Evolutionary conservation across 2,113 vertebrate species (phyloP).

Genomic region (Rhipidura dahli): DNA sequence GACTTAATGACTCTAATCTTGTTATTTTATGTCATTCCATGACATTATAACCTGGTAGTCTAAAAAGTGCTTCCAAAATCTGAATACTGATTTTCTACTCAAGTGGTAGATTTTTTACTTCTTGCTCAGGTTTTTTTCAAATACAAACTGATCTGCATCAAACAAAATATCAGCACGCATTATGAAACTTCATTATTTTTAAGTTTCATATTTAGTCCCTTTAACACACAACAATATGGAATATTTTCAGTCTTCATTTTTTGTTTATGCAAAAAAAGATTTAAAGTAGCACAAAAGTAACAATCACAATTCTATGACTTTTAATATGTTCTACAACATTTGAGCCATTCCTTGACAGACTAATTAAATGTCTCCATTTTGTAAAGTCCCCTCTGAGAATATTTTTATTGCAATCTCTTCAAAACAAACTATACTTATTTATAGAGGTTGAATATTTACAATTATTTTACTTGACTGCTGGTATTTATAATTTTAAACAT

Average conservation of each 20-base stretch:
- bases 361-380: not conserved
- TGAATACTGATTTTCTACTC: not conserved
- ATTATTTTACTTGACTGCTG: not conserved
- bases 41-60: not conserved
- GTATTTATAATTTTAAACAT: not conserved
- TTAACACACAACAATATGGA: not conserved
- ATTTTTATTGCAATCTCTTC: not conserved
- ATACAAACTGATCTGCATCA: not conserved
- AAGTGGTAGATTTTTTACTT: not conserved
- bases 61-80: not conserved
- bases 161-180: not conserved
- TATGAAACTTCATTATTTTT: not conserved
- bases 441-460: not conserved
- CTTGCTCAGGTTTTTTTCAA: not conserved
- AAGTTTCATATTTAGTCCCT: not conserved
- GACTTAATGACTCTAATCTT: not conserved
- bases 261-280: not conserved
- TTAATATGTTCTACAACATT: not conserved
- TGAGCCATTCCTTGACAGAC: not conserved
- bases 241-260: not conserved
- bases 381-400: not conserved
- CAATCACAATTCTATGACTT: not conserved
- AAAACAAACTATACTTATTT: not conserved
- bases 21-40: accelerated
- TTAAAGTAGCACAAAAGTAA: not conserved